Percentiles rank a stretch among this genome's conserved stretches.
These are phyloP conservation scores for Clunio marinus DNA, from an alignment of 2,888 invertebrate species.

Conservation along the genomic window DNA sequence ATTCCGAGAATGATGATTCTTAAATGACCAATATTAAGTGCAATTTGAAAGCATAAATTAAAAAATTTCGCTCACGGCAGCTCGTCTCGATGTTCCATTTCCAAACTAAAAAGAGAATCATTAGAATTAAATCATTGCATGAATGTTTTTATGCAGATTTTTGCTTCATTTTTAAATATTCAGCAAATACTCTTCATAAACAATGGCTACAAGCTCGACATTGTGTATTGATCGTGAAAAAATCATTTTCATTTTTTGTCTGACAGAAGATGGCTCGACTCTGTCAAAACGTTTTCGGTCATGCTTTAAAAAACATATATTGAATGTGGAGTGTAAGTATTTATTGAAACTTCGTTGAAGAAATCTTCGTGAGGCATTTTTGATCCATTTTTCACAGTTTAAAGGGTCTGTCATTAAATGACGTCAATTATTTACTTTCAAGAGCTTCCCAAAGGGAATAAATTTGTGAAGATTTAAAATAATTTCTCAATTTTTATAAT, in stretches of 20 bases:
- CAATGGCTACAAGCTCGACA: neutral
- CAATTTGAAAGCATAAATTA: neutral
- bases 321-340: no score
- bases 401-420: no score
- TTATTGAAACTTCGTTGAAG: neutral
- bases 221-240: conserved; percentile 4
- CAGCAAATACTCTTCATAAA: neutral
- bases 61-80: neutral
- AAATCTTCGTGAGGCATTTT: conserved; percentile 1
- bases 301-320: no score
- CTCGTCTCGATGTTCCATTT: neutral
- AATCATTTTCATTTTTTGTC: neutral
- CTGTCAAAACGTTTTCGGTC: neutral
- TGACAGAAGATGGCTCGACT: neutral
- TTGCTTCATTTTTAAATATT: neutral
- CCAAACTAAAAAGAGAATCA: neutral
- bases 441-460: no score
- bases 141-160: neutral
- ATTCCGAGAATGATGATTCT: neutral
- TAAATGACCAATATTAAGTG: neutral
- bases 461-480: no score
- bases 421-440: no score
- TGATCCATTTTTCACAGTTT: no score
- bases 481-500: no score
- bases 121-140: neutral